A percentile compares a stretch with the other conserved stretches of the same genome.
Evolutionary conservation across 2,797 vertebrate species (phyloP).

Genomic region (Characodon lateralis): DNA sequence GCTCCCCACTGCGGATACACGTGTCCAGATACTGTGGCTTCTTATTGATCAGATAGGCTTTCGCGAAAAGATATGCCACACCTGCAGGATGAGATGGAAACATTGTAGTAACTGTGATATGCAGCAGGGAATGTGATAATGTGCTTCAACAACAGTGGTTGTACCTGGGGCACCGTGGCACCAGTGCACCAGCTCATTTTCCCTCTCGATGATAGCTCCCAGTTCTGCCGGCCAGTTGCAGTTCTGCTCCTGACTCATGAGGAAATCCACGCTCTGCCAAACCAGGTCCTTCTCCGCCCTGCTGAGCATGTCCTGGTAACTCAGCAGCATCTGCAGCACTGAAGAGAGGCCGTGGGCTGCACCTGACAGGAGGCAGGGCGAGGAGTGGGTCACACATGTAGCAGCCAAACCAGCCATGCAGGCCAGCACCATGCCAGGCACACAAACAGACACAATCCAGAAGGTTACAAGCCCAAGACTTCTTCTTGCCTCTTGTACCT

Average conservation of each 20-base stretch:
- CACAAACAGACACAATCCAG: conserved; percentile 16
- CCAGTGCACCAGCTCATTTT: conserved; percentile 92
- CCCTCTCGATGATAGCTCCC: conserved; percentile 86
- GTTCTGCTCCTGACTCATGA: conserved; percentile 92
- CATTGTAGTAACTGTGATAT: neutral
- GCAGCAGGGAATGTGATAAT: neutral
- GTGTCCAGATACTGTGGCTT: conserved; percentile 91
- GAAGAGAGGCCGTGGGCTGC: conserved; percentile 91
- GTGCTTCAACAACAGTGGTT: neutral
- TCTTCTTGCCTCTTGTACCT: neutral
- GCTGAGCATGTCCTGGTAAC: conserved; percentile 87
- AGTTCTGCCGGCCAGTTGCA: conserved; percentile 92
- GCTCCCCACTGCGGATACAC: conserved; percentile 88
- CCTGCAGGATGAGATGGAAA: conserved; percentile 70
- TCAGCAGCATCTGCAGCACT: conserved; percentile 91
- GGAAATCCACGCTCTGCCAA: conserved; percentile 91
- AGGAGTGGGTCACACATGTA: conserved; percentile 9
- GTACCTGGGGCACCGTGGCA: conserved; percentile 91
- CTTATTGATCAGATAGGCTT: conserved; percentile 90
- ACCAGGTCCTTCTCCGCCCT: conserved; percentile 86
- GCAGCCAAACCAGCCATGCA: conserved; percentile 37
- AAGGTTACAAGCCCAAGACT: conserved; percentile 19
- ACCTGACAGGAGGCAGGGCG: conserved; percentile 67
- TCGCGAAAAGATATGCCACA: conserved; percentile 90
- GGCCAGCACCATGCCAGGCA: conserved; percentile 41